These are phyloP conservation scores for Trachemys scripta DNA, from an alignment of 2,113 vertebrate species.

Conservation along the genomic window DNA sequence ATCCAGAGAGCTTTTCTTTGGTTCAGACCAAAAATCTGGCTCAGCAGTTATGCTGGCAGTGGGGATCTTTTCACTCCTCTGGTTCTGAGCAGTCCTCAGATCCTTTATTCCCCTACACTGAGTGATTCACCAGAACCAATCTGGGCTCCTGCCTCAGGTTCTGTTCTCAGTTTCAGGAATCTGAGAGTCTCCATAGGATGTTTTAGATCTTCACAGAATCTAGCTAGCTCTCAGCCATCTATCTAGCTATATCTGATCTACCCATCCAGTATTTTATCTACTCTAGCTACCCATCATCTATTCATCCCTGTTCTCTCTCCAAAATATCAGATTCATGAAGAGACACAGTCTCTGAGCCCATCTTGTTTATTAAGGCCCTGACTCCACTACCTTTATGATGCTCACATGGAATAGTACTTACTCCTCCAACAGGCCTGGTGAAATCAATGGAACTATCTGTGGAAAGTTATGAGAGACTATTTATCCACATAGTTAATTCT, in stretches of 20 bases:
- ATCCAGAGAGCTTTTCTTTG: background rate
- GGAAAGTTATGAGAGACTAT: background rate
- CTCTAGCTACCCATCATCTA: background rate
- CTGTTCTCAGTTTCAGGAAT: background rate
- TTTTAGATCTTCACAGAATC: background rate
- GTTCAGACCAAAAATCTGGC: background rate
- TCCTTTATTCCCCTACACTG: accelerated
- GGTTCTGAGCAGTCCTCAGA: background rate
- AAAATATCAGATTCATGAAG: background rate
- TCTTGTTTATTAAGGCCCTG: background rate
- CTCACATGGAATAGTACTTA: background rate
- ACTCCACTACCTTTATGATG: background rate
- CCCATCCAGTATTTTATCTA: background rate
- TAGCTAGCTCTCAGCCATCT: accelerated
- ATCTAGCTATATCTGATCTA: background rate
- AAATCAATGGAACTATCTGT: background rate
- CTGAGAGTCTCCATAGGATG: background rate
- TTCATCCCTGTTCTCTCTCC: background rate
- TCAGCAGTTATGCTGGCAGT: accelerated
- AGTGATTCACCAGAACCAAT: accelerated
- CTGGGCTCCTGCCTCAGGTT: background rate
- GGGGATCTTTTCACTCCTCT: background rate
- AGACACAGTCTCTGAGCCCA: background rate
- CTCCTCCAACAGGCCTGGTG: background rate
- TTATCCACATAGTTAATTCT: background rate